These are phyloP conservation scores for Propithecus perrieri DNA, from an alignment of 2,797 vertebrate species.

Conservation along the genomic window DNA sequence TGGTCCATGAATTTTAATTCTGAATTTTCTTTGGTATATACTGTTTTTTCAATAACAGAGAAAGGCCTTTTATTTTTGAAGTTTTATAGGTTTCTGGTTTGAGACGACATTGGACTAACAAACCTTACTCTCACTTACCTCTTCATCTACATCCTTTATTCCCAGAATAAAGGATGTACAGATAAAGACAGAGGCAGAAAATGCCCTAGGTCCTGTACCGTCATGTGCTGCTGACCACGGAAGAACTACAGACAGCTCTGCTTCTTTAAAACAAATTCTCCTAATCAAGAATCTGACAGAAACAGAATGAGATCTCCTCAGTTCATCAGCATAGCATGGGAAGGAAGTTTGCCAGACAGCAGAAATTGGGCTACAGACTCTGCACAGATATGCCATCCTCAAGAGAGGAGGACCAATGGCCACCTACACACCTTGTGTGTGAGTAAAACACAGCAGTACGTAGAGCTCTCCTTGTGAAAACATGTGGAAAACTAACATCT, in stretches of 20 bases:
- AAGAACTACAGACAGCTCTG: not conserved
- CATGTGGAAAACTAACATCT: not conserved
- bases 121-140: not conserved
- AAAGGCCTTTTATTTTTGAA: not conserved
- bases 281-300: not conserved
- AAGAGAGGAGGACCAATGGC: not conserved
- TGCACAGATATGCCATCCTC: not conserved
- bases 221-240: not conserved
- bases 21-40: not conserved
- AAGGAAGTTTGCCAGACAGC: not conserved
- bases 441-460: not conserved
- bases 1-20: not conserved
- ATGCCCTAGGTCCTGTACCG: not conserved
- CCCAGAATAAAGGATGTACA: not conserved
- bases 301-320: not conserved
- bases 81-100: not conserved
- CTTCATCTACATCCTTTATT: not conserved
- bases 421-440: not conserved
- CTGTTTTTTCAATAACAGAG: not conserved
- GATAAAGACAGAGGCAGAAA: not conserved
- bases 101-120: not conserved
- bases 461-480: not conserved
- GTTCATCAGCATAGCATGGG: not conserved
- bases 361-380: not conserved
- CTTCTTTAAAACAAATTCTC: not conserved